Evolutionary conservation across 2,113 vertebrate genomes (phyloP), one percentile per base, ranked within the genome.

Genomic region (Athene cunicularia): DNA sequence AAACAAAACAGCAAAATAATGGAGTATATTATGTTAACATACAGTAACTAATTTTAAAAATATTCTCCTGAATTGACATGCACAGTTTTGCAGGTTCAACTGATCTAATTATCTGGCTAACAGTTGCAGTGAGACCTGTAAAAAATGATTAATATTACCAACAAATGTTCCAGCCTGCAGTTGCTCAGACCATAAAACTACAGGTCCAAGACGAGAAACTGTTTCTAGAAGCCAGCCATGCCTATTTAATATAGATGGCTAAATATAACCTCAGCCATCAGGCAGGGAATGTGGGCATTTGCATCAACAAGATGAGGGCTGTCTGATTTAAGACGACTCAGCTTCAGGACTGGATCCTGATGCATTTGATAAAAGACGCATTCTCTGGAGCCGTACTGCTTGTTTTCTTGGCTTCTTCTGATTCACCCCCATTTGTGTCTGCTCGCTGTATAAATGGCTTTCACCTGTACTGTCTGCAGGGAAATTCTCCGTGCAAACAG

Each of bases 1-100:
- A 96, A 94, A 96, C 93, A 88, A 96, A 96, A 88, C 95, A 98
- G 97, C 86, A 97, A 97, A 98, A 96, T 97, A 98, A 97, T 94
- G 91, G 66, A 79, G 70, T 86, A 82, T 86, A 76, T 95, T 93
- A 84, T 32, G 52, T 89, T 94, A 97, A 83, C 84, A 95, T 89
- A 97, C 70, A 89, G 80, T 71, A 92, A 81, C 85, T 93, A 94
- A 97, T 94, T 95, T 94, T 60, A 96, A 97, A 97, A 94, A 95
- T 92, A 96, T 85, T 39, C 79, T 75, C 90, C 96, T 93, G 90
- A 95, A 93, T 80, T 95, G 87, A 94, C 93, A 93, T 85, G 91
- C 91, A 95, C 62, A 91, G 63, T 96, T 96, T 96, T 95, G 86
- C 94, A 91, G 92, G 95, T 95, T 96, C 94, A 97, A 64, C 88